phyloP scores from a whole-genome alignment of 1,140 invertebrate genomes.

The Rhysida immarginata region DNA sequence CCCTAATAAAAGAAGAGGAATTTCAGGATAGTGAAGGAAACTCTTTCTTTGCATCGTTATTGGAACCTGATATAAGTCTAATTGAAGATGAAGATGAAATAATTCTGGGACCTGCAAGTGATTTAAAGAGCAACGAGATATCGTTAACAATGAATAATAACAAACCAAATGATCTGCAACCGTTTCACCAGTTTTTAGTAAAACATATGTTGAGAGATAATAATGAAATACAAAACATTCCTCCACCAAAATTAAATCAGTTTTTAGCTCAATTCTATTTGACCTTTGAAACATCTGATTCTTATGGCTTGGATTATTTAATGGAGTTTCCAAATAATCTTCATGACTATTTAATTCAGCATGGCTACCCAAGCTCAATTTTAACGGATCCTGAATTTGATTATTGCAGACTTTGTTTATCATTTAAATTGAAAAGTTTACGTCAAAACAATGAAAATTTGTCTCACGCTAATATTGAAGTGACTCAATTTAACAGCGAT shows the following conservation, averaged over 20 bases:
- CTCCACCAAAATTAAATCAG: neutral
- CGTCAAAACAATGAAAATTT: neutral
- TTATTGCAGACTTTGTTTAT: neutral
- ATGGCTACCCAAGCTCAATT: neutral
- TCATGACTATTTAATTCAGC: neutral
- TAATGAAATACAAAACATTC: neutral
- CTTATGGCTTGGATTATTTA: neutral
- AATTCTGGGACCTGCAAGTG: neutral
- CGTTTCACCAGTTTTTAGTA: neutral
- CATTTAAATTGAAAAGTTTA: neutral
- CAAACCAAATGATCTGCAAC: neutral
- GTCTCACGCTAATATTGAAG: too few relatives aligned
- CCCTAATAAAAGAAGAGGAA: too few relatives aligned
- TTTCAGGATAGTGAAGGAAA: too few relatives aligned
- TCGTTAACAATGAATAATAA: neutral
- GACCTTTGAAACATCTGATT: too few relatives aligned
- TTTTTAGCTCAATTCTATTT: neutral
- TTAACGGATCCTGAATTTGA: neutral
- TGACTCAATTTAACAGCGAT: too few relatives aligned
- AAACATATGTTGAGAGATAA: neutral
- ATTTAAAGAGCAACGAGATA: neutral
- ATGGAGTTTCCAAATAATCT: neutral
- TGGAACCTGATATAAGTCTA: conserved; percentile 5
- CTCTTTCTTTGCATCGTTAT: neutral
- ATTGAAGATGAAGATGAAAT: conserved; percentile 6